Conservation (phyloP, 2,797 vertebrate species). For the Scyliorhinus canicula region DNA sequence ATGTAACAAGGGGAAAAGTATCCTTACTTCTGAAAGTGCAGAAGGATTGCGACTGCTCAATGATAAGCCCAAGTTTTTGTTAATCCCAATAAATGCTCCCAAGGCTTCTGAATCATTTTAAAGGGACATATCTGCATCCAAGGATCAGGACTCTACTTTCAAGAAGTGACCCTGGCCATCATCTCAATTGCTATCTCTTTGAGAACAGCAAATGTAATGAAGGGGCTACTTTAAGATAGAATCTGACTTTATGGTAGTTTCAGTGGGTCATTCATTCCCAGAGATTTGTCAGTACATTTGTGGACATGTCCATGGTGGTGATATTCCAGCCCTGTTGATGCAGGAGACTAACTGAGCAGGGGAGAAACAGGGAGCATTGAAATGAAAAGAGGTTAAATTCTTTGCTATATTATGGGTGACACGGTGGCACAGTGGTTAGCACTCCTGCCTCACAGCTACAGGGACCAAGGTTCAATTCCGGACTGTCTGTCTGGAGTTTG, state of each 20-base stretch:
- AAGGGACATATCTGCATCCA: background rate
- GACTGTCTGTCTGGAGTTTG: no score
- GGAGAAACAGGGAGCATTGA: background rate
- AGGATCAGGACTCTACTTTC: background rate
- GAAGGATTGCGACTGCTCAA: background rate
- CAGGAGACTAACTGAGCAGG: background rate
- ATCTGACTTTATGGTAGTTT: background rate
- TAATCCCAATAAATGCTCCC: background rate
- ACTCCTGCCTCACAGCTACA: no score
- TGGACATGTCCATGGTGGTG: background rate
- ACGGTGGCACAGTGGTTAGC: no score
- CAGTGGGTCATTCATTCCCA: background rate
- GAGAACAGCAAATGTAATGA: background rate
- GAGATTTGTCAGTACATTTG: background rate
- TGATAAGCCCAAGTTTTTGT: background rate
- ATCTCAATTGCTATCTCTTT: background rate
- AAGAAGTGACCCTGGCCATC: background rate
- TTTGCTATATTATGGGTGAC: background rate
- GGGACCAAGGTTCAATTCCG: no score
- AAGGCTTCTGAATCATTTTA: background rate
- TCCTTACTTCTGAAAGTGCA: background rate
- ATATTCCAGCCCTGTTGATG: background rate
- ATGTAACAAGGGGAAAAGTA: background rate
- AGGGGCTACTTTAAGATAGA: background rate
- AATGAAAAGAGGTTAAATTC: background rate